Conservation (phyloP, 1,140 invertebrate species). For the Drosophila sp. region DNA sequence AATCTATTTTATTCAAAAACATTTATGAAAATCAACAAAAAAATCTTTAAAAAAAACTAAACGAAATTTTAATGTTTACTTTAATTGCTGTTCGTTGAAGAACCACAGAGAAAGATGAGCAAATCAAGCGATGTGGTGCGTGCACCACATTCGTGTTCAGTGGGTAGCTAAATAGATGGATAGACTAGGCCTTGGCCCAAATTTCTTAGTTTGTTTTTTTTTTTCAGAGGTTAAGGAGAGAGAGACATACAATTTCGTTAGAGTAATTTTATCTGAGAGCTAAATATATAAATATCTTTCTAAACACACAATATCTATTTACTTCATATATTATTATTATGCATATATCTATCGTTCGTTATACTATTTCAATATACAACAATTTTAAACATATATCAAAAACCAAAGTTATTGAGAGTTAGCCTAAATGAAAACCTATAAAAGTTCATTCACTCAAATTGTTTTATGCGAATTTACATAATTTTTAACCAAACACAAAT, state of each 20-base stretch:
- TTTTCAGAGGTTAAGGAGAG: slow-evolving; percentile 72
- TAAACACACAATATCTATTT: slow-evolving; percentile 28
- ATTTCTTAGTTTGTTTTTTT: slow-evolving; percentile 51
- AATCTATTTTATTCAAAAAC: slow-evolving; percentile 78
- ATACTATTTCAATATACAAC: slow-evolving; percentile 58
- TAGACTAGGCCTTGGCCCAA: slow-evolving; percentile 44
- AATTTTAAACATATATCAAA: slow-evolving; percentile 62
- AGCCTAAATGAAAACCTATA: slow-evolving; percentile 70
- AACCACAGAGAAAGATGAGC: slow-evolving; percentile 39
- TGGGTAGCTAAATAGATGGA: slow-evolving; percentile 34
- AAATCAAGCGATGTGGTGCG: slow-evolving; percentile 15
- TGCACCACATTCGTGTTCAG: slow-evolving; percentile 8
- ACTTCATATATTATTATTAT: slow-evolving; percentile 50
- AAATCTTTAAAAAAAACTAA: slow-evolving; percentile 39
- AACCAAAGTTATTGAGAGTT: slow-evolving; percentile 77
- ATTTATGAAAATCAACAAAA: slow-evolving; percentile 52
- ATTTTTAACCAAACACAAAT: slow-evolving; percentile 51
- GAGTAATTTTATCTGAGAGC: slow-evolving; percentile 72
- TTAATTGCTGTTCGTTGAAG: slow-evolving; percentile 69
- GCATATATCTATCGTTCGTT: slow-evolving; percentile 72
- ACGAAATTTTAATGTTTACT: slow-evolving; percentile 61
- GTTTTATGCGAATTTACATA: slow-evolving; percentile 73
- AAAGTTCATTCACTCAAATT: slow-evolving; percentile 77
- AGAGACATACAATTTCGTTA: slow-evolving; percentile 67
- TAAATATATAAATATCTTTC: slow-evolving; percentile 53